Conservation (phyloP, 2,888 invertebrate species). For the Galeruca laticollis region DNA sequence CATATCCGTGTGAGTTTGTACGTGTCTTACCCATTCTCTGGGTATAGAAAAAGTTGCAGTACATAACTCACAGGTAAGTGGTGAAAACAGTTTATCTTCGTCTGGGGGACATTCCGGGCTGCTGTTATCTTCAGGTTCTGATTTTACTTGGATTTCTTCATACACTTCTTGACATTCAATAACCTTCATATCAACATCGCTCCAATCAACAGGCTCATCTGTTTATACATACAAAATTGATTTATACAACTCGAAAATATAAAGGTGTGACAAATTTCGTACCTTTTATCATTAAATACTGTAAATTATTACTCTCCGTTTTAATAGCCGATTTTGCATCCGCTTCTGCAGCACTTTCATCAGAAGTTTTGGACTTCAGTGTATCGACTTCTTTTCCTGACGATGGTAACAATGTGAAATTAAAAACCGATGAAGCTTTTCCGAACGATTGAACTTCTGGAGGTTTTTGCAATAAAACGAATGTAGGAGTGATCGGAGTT, state of each 20-base stretch:
- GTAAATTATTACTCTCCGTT: conserved; percentile 49
- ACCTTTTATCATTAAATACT: conserved; percentile 64
- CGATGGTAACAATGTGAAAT: conserved; percentile 25
- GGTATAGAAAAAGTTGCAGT: conserved; percentile 86
- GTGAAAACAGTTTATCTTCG: conserved; percentile 78
- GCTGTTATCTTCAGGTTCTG: conserved; percentile 68
- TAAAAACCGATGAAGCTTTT: conserved; percentile 26
- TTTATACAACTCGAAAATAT: neutral
- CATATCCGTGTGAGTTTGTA: conserved; percentile 81
- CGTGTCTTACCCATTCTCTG: conserved; percentile 86
- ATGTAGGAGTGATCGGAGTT: conserved; percentile 21
- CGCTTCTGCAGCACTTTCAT: conserved; percentile 5
- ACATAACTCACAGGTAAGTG: conserved; percentile 85
- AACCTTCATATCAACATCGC: conserved; percentile 70
- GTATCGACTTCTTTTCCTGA: conserved; percentile 36
- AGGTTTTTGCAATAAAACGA: conserved; percentile 39
- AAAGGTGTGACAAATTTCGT: neutral
- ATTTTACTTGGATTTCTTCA: conserved; percentile 78
- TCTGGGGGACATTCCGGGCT: conserved; percentile 75
- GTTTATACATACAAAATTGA: conserved; percentile 69
- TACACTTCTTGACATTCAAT: conserved; percentile 76
- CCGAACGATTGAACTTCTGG: conserved; percentile 31
- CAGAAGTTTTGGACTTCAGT: conserved; percentile 18
- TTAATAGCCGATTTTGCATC: conserved; percentile 26
- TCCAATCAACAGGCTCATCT: conserved; percentile 81